Percentiles rank a stretch among this genome's conserved stretches.
Conservation (phyloP, 2,888 invertebrate species). For the Pycnomerus fuliginosus region DNA sequence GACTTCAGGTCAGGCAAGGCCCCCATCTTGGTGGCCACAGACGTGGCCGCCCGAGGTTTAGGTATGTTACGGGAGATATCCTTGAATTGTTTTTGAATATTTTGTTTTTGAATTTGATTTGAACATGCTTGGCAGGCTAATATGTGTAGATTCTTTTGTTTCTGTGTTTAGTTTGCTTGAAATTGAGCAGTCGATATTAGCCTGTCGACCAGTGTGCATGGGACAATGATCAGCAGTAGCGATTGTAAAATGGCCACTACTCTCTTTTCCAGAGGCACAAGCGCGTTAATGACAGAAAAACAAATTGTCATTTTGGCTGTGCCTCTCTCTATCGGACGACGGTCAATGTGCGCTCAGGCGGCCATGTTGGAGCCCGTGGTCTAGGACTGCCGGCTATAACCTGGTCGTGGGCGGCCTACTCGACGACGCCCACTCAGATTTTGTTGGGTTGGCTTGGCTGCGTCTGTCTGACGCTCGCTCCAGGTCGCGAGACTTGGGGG, state of each 20-base stretch:
- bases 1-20: slow-evolving; percentile 84
- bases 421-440: slow-evolving; percentile 31
- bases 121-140: slow-evolving; percentile 44
- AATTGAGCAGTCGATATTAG: slow-evolving; percentile 34
- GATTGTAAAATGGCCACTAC: slow-evolving; percentile 49
- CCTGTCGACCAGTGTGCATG: slow-evolving; percentile 47
- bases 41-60: slow-evolving; percentile 91
- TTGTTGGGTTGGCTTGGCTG: slow-evolving; percentile 39
- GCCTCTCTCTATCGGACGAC: slow-evolving; percentile 43
- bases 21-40: slow-evolving; percentile 90
- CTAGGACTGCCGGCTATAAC: slow-evolving; percentile 38
- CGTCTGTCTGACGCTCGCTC: slow-evolving; percentile 29
- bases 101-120: slow-evolving; percentile 22
- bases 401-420: slow-evolving; percentile 35
- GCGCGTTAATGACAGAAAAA: slow-evolving; percentile 47
- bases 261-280: slow-evolving; percentile 55
- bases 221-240: slow-evolving; percentile 31
- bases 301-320: slow-evolving; percentile 50
- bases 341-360: slow-evolving; percentile 32
- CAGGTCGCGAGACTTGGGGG: slow-evolving; percentile 26
- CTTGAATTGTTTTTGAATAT: too few species aligned
- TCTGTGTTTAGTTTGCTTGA: slow-evolving; percentile 25
- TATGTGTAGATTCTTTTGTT: slow-evolving; percentile 33
- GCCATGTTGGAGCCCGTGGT: slow-evolving; percentile 48
- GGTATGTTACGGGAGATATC: slow-evolving; percentile 62